Evolutionary conservation across 2,113 vertebrate genomes (phyloP).

Genomic region (Megatriorchis doriae): DNA sequence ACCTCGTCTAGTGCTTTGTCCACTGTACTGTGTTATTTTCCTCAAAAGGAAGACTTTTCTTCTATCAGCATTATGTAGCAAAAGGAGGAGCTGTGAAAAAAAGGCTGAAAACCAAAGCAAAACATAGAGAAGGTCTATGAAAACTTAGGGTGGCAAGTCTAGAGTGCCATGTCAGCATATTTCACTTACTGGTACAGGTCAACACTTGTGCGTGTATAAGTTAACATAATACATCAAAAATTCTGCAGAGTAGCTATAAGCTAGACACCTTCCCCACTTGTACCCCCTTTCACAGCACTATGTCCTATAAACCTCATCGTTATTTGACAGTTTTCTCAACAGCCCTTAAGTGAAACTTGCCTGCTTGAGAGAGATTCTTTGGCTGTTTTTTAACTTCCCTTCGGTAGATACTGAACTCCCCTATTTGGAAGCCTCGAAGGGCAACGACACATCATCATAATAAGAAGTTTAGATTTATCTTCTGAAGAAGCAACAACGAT

Average conservation of each 20-base stretch:
- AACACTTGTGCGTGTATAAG: not conserved
- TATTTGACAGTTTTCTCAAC: not conserved
- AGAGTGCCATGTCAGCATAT: not conserved
- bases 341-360: not conserved
- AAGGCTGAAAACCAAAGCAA: not conserved
- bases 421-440: not conserved
- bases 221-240: not conserved
- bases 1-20: not conserved
- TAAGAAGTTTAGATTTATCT: not conserved
- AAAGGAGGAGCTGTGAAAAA: not conserved
- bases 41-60: not conserved
- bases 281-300: not conserved
- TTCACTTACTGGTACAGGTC: not conserved
- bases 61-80: not conserved
- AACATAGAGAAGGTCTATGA: not conserved
- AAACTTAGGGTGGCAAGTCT: not conserved
- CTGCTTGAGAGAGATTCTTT: not conserved
- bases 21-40: not conserved
- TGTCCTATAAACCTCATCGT: not conserved
- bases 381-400: not conserved
- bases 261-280: not conserved
- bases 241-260: not conserved
- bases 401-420: not conserved
- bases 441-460: not conserved
- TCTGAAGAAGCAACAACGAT: not conserved